A percentile compares a stretch with the other conserved stretches of the same genome.
phyloP scores from a whole-genome alignment of 2,113 vertebrate genomes.

The Hucho hucho region DNA sequence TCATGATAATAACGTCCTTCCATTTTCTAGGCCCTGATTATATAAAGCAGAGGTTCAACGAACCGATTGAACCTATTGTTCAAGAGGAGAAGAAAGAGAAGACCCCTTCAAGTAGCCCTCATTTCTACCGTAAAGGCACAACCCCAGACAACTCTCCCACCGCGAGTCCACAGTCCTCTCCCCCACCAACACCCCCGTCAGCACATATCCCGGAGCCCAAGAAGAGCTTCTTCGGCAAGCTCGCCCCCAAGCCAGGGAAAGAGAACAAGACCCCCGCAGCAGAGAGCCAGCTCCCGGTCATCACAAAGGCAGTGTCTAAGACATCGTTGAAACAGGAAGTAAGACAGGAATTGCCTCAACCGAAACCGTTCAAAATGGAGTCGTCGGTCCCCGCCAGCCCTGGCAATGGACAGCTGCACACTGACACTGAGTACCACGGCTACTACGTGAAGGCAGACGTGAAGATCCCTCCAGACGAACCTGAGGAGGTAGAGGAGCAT shows the following conservation, averaged over 20 bases:
- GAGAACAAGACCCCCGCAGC: constrained; percentile 69
- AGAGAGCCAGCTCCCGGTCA: constrained; percentile 62
- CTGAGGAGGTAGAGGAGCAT: constrained; percentile 52
- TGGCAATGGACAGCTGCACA: constrained; percentile 89
- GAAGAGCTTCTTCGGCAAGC: constrained; percentile 72
- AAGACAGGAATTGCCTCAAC: constrained; percentile 54
- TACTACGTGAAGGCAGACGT: constrained; percentile 83
- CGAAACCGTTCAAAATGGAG: constrained; percentile 43
- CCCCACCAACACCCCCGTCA: constrained; percentile 73
- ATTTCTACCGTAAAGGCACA: constrained; percentile 97
- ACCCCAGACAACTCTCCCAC: constrained; percentile 84
- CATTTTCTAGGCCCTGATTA: constrained; percentile 89
- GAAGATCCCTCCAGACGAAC: constrained; percentile 65
- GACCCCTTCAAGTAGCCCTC: constrained; percentile 86
- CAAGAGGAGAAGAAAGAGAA: constrained; percentile 85
- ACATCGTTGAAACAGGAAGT: constrained; percentile 74
- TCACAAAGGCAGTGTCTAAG: constrained; percentile 81
- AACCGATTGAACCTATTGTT: constrained; percentile 80
- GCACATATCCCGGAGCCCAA: constrained; percentile 71
- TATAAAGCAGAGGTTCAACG: constrained; percentile 88
- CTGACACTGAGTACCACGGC: constrained; percentile 87
- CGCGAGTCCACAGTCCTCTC: constrained; percentile 76
- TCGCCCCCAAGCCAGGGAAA: constrained; percentile 73
- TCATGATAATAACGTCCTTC: not conserved
- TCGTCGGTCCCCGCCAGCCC: constrained; percentile 73